Percentiles rank a stretch among this genome's conserved stretches.
Evolutionary conservation across 1,140 invertebrate genomes (phyloP).

Genomic region (Aleiodes sp.): DNA sequence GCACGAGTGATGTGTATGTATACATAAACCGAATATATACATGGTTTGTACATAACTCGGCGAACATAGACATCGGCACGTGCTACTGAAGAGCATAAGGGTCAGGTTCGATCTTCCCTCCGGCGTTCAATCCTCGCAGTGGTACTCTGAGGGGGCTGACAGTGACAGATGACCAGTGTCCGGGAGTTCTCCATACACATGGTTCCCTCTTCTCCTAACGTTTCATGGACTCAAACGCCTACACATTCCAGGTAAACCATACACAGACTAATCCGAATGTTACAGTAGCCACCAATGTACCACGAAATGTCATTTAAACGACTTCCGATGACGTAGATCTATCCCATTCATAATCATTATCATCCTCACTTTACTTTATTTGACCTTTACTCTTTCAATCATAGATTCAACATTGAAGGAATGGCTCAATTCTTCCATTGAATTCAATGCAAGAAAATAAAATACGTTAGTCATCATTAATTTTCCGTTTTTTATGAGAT

Average conservation of each 20-base stretch:
- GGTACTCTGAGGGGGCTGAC: slow-evolving; percentile 46
- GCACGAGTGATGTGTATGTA: too few species aligned
- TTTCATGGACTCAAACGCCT: background rate
- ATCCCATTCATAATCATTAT: slow-evolving; percentile 14
- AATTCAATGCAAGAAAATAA: too few species aligned
- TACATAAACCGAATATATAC: background rate
- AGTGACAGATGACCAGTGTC: slow-evolving; percentile 56
- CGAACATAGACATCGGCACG: slow-evolving; percentile 50
- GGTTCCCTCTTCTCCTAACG: background rate
- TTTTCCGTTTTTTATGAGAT: too few species aligned
- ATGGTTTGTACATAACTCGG: slow-evolving; percentile 26
- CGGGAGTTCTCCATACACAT: slow-evolving; percentile 28
- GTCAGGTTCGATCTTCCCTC: slow-evolving; percentile 44
- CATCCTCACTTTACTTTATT: background rate
- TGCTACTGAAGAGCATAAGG: slow-evolving; percentile 45
- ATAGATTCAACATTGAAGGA: too few species aligned
- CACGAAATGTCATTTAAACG: slow-evolving; percentile 2
- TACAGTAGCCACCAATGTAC: slow-evolving; percentile 10
- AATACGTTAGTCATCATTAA: too few species aligned
- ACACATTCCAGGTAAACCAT: slow-evolving; percentile 5
- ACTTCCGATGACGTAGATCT: slow-evolving; percentile 5
- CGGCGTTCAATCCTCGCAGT: slow-evolving; percentile 39
- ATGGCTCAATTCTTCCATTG: too few species aligned
- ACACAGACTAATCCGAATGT: slow-evolving; percentile 17
- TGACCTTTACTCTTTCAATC: too few species aligned